Evolutionary conservation across 2,888 invertebrate species (phyloP), one percentile per base, ranked within the genome.

Genomic region (Oegoconia quadripuncta): DNA sequence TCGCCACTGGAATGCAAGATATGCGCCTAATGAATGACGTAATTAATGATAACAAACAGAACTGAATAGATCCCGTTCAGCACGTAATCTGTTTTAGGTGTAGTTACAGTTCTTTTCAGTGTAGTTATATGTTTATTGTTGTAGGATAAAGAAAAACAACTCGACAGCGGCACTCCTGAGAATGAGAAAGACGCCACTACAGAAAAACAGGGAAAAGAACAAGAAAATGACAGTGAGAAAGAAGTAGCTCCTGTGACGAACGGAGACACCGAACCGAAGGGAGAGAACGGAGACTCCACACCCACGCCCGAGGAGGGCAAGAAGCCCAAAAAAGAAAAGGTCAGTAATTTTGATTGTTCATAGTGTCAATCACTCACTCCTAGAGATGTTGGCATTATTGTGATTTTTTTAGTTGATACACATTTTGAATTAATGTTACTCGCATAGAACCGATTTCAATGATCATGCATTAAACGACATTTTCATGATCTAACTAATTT

Each of bases 171-270:
- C 37, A 88, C 88, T 31, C 88, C 89, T 1, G 91, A 91, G 65
- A 92, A 91, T 55, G 92, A 91, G 64, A 92, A 92, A 68, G 92
- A 92, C 64, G 89, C 90, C 42, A 90, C 90, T 42, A 91, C 90
- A 54, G 92, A 92, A 65, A 92, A 92, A 64, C 89, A 89, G 59
- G 80, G 53, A 27, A 83, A 83, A 51, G 70, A 73, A 31, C 59
- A 65, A 34, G 78, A 72, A 11, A 61, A 57, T 3, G 75, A 65
- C 8, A 54, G 42, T 3, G 55, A 54, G 34, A 59, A 65, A 48
- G 79, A 67, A 18, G 70, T 50, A 1, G 62, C 59, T 45, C 78
- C 71, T 27, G 62, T 79, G 18, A 74, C 79, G 9, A 87, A 87
- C 31, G 87, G 89, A 30, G 74, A 83, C 25, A 74, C 74, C 46